Evolutionary conservation across 92 coral and sea anemone species (phyloP), one percentile per base, ranked within the genome.

Genomic region (Anthopleura xanthogrammica): DNA sequence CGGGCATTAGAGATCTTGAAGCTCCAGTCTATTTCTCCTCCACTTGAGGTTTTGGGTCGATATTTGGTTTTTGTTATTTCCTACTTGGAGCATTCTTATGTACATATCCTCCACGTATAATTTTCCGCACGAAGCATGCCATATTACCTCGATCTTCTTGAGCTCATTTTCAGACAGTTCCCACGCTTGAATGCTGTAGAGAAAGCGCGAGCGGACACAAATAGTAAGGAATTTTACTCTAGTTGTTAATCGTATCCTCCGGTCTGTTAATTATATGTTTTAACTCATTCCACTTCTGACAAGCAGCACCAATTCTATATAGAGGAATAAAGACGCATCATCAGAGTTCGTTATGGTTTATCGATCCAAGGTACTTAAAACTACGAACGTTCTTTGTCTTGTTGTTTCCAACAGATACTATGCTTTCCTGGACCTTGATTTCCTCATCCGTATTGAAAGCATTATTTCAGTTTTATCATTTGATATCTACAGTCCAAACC

Each of bases 391-490:
- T 24, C 16, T 71, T 40, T 4, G 29, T 73, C 22, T 73, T 73
- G 12, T 73, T 36, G 20, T 73, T 43, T 2, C 20, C 52, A 73
- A 73, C 6, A 14, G 77, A 2, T 73, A 73, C 36, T 17, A 73
- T 2, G 23, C 77, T 73, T 43, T 73, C 54, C 54, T 40, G 50
- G 9, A 12, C 52, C 23, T 73, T 73, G 5, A 73, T 77, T 22
- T 77, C 80, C 12, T 77, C 60, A 17, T 48, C 65, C 1, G 11
- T 23, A 2, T 55, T 77, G 40, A 81, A 68, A 77, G 77, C 85
- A 81, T 81, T 19, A 77, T 81, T 57, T 83, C 73, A 16, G 74
- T 56, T 60, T 79, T 83, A 52, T 36, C 41, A n/a, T 83, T 73
- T 1, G 78, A 76, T 24, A 83, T 83, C 52, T 52, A 7, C 17